These are phyloP conservation scores for Dasysyrphus albostriatus DNA, from an alignment of 2,888 invertebrate species.

Conservation along the genomic window DNA sequence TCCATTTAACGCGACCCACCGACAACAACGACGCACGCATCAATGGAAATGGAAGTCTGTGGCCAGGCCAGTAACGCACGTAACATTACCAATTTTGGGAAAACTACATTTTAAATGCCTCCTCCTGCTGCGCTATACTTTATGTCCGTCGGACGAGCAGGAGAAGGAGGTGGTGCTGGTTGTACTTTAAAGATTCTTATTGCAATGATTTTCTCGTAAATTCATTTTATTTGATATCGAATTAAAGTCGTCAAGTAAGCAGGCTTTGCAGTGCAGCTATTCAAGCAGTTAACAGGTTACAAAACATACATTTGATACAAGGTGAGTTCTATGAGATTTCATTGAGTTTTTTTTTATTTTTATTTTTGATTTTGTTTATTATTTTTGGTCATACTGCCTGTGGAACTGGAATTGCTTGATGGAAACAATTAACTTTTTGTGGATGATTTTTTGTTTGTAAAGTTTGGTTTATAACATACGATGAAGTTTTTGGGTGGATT, in stretches of 20 bases:
- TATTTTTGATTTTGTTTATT: slow-evolving; percentile 29
- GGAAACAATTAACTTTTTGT: slow-evolving; percentile 31
- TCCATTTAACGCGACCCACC: slow-evolving; percentile 43
- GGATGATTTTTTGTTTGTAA: slow-evolving; percentile 29
- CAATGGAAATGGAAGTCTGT: slow-evolving; percentile 62
- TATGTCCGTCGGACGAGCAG: slow-evolving; percentile 3
- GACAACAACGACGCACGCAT: slow-evolving; percentile 47
- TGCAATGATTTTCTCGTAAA: slow-evolving; percentile 62
- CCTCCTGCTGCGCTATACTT: slow-evolving; percentile 28
- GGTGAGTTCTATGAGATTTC: slow-evolving; percentile 61
- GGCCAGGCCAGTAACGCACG: slow-evolving; percentile 64
- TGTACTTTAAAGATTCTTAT: slow-evolving; percentile 35
- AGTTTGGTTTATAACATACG: slow-evolving; percentile 15
- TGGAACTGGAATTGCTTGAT: slow-evolving; percentile 44
- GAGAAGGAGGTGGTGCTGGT: slow-evolving; percentile 17
- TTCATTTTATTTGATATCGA: slow-evolving; percentile 26
- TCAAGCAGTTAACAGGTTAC: slow-evolving; percentile 60
- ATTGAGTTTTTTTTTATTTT: slow-evolving; percentile 54
- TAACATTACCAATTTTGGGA: slow-evolving; percentile 71
- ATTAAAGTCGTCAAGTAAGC: slow-evolving; percentile 38
- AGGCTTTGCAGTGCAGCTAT: slow-evolving; percentile 28
- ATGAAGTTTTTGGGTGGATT: slow-evolving; percentile 28
- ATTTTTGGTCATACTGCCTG: slow-evolving; percentile 37
- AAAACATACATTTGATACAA: slow-evolving; percentile 70
- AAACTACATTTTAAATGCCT: slow-evolving; percentile 62